A percentile compares a stretch with the other conserved stretches of the same genome.
Evolutionary conservation across 2,113 vertebrate species (phyloP).

Genomic region (Triplophysa siluroides): DNA sequence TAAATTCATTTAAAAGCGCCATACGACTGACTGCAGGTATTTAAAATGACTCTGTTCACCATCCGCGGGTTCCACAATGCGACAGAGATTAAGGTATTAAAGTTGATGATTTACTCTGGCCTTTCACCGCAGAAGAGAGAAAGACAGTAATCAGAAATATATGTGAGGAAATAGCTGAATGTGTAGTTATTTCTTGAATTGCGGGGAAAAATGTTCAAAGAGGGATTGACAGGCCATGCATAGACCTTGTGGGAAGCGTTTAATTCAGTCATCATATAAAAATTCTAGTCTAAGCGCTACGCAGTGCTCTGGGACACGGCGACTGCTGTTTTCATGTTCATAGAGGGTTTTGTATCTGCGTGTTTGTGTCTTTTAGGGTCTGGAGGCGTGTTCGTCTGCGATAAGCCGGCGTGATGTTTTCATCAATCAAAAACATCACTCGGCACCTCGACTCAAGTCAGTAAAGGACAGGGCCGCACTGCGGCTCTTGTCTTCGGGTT

Average conservation of each 20-base stretch:
- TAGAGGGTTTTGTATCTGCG: neutral
- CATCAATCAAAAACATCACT: constrained; percentile 36
- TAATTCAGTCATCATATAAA: constrained; percentile 25
- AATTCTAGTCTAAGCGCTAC: neutral
- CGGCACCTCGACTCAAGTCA: neutral
- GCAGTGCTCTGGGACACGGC: neutral
- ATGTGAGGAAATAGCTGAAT: constrained; percentile 23
- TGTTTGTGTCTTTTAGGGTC: constrained; percentile 15
- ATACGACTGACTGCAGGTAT: neutral
- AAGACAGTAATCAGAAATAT: constrained; percentile 20
- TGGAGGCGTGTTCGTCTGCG: constrained; percentile 4
- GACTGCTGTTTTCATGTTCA: neutral
- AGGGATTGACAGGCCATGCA: constrained; percentile 13
- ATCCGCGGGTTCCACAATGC: constrained; percentile 9
- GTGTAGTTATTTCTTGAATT: constrained; percentile 24
- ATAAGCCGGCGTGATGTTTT: constrained; percentile 12
- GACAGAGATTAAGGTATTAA: constrained; percentile 46
- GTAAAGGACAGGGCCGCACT: constrained; percentile 36
- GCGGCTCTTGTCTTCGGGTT: constrained; percentile 32
- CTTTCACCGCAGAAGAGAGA: constrained; percentile 14
- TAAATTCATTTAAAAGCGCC: constrained; percentile 37
- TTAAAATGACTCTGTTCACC: constrained; percentile 7
- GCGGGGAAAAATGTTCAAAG: constrained; percentile 4
- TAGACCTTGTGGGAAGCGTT: neutral
- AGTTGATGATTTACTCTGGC: neutral